These are phyloP conservation scores for Cryptus armator DNA, from an alignment of 2,888 invertebrate species.

Conservation along the genomic window DNA sequence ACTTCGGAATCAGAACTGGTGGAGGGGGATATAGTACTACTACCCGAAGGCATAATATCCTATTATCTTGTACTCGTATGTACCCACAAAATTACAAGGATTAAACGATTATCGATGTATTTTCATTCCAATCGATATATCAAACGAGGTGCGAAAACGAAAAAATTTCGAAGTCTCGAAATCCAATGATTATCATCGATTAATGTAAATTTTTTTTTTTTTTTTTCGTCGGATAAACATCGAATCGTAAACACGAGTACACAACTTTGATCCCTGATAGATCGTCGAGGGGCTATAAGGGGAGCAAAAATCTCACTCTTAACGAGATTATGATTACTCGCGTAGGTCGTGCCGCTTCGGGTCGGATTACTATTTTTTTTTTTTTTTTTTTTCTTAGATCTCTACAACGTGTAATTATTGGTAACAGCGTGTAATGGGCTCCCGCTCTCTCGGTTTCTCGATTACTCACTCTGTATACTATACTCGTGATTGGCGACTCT, in stretches of 20 bases:
- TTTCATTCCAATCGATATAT: not conserved
- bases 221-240: not conserved
- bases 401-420: slow-evolving; percentile 32
- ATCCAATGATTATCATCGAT: not conserved
- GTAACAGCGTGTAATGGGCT: slow-evolving; percentile 30
- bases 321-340: slow-evolving; percentile 56
- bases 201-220: not conserved
- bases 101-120: not conserved
- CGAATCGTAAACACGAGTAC: not conserved
- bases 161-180: not conserved
- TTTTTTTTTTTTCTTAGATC: not conserved
- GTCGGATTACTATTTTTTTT: slow-evolving; percentile 34
- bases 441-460: slow-evolving; percentile 15
- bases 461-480: slow-evolving; percentile 1
- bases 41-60: slow-evolving; percentile 12
- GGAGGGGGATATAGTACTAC: slow-evolving; percentile 34
- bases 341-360: not conserved
- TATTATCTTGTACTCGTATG: not conserved
- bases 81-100: not conserved
- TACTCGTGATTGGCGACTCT: not conserved
- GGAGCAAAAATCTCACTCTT: slow-evolving; percentile 17
- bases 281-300: not conserved
- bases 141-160: not conserved
- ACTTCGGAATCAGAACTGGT: slow-evolving; percentile 41
- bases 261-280: not conserved